Percentiles rank a stretch among this genome's conserved stretches.
Conservation (phyloP, 2,888 invertebrate genomes). For the Perizoma affinitatum region DNA sequence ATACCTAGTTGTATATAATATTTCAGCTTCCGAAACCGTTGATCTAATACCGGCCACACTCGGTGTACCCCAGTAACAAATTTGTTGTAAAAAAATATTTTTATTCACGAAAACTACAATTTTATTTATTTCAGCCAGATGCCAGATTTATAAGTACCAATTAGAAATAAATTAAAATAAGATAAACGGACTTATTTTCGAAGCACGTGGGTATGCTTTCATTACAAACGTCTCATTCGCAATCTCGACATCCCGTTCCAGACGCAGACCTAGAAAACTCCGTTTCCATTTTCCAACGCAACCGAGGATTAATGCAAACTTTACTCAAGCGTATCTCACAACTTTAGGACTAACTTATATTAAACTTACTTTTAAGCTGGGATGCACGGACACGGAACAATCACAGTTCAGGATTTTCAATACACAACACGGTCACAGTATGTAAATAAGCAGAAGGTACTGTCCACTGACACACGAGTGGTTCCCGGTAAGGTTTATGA, state of each 20-base stretch:
- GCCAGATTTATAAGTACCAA: too few relatives aligned
- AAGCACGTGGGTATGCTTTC: constrained; percentile 18
- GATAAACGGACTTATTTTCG: neutral
- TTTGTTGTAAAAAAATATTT: too few relatives aligned
- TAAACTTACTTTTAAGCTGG: constrained; percentile 20
- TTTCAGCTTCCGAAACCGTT: too few relatives aligned
- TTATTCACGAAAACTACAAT: too few relatives aligned
- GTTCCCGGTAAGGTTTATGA: constrained; percentile 39
- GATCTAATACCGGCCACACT: too few relatives aligned
- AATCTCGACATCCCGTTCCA: constrained; percentile 25
- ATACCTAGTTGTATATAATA: neutral
- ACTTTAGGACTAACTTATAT: constrained; percentile 22
- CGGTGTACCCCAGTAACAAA: too few relatives aligned
- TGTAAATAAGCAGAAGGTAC: constrained; percentile 34
- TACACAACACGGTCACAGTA: constrained; percentile 51
- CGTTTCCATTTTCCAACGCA: constrained; percentile 23
- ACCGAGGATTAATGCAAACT: constrained; percentile 14
- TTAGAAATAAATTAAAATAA: neutral
- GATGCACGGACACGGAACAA: constrained; percentile 14
- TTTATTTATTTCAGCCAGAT: too few relatives aligned
- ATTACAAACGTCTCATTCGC: constrained; percentile 15
- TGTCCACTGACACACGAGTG: constrained; percentile 46
- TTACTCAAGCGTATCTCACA: constrained; percentile 26
- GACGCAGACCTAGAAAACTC: constrained; percentile 29
- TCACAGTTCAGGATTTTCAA: constrained; percentile 24